A percentile compares a stretch with the other conserved stretches of the same genome.
These are phyloP conservation scores for Arion vulgaris DNA, from an alignment of 1,140 invertebrate genomes.

Conservation along the genomic window DNA sequence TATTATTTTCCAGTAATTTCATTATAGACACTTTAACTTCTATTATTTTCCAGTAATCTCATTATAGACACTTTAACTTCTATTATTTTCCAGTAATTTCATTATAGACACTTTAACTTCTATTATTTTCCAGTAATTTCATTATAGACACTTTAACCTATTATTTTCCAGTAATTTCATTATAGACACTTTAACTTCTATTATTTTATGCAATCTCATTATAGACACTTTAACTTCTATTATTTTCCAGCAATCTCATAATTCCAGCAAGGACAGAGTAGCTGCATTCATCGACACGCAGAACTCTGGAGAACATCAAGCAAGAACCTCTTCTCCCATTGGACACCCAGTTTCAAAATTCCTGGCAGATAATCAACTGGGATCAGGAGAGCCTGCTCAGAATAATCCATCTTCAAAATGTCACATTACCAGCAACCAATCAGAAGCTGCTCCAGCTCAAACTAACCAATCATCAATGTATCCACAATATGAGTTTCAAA, in stretches of 20 bases:
- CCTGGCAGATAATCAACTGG: neutral
- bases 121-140: no score
- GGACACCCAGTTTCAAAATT: neutral
- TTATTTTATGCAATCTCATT: no score
- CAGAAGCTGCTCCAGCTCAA: slow-evolving; percentile 36
- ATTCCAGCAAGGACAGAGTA: slow-evolving; percentile 54
- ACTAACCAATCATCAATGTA: slow-evolving; percentile 1
- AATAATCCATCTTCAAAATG: neutral
- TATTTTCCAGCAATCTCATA: slow-evolving; percentile 40
- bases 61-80: no score
- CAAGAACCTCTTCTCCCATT: neutral
- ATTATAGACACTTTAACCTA: no score
- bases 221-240: no score
- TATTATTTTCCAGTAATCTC: no score
- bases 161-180: no score
- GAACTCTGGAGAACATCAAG: neutral
- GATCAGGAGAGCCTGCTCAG: neutral
- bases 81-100: no score
- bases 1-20: no score
- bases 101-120: no score
- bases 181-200: no score
- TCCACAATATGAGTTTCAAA: slow-evolving; percentile 52
- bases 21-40: no score
- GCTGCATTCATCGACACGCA: slow-evolving; percentile 55
- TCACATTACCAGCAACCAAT: slow-evolving; percentile 38